phyloP scores from a whole-genome alignment of 2,113 vertebrate genomes.

The Callipepla squamata region DNA sequence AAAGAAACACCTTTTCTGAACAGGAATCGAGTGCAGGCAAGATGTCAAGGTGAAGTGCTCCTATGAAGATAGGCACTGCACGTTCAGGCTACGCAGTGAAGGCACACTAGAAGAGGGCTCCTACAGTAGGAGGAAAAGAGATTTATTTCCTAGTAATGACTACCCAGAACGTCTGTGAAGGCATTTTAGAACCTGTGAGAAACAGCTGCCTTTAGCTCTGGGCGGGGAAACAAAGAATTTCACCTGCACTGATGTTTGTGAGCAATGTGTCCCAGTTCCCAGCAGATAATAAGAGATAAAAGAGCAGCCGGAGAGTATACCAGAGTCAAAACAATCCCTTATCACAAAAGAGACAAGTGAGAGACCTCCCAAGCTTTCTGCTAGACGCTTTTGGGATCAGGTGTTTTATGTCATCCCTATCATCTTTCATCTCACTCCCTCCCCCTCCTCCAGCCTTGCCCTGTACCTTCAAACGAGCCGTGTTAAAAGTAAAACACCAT shows the following conservation, averaged over 20 bases:
- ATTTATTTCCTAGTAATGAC: neutral
- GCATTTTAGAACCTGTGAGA: neutral
- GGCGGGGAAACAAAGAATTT: neutral
- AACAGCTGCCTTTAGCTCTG: neutral
- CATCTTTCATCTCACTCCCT: neutral
- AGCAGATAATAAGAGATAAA: neutral
- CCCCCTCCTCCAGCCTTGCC: neutral
- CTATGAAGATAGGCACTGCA: neutral
- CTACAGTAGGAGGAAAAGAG: neutral
- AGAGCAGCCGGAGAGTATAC: neutral
- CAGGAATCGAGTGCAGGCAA: neutral
- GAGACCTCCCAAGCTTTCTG: neutral
- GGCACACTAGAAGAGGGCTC: neutral
- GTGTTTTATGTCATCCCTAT: neutral
- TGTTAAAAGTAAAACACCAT: neutral
- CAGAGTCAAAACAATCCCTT: neutral
- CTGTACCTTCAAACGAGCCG: neutral
- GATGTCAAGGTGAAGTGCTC: neutral
- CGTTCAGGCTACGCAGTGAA: neutral
- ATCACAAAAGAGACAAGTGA: neutral
- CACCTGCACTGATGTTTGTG: neutral
- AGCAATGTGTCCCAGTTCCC: neutral
- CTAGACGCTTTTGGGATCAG: neutral
- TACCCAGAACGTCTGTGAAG: neutral
- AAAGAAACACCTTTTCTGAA: neutral